A percentile compares a stretch with the other conserved stretches of the same genome.
Evolutionary conservation across 2,797 vertebrate genomes (phyloP).

Genomic region (Chrosomus eos): DNA sequence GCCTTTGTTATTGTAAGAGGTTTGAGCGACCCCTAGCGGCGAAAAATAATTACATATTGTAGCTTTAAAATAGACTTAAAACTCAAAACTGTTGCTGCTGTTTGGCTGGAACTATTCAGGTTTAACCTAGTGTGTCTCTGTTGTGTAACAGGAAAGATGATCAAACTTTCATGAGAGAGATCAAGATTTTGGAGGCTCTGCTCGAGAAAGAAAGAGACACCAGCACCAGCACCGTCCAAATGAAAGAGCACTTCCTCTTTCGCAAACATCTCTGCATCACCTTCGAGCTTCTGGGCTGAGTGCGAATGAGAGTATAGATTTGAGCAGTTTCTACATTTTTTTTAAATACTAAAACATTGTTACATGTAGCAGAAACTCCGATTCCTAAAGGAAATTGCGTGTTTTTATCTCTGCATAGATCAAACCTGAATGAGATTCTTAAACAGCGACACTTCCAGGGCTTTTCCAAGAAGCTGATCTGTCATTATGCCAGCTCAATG

Average conservation of each 20-base stretch:
- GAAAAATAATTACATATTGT: too few species aligned
- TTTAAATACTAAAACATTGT: background rate
- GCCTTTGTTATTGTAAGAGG: too few species aligned
- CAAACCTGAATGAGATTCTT: slow-evolving; percentile 89
- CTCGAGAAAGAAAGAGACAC: slow-evolving; percentile 88
- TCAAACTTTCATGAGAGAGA: slow-evolving; percentile 84
- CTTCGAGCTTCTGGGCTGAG: slow-evolving; percentile 90
- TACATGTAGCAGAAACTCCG: background rate
- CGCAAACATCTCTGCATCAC: slow-evolving; percentile 91
- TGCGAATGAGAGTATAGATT: slow-evolving; percentile 11
- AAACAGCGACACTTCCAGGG: slow-evolving; percentile 92
- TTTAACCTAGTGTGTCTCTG: background rate
- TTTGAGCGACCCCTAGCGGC: too few species aligned
- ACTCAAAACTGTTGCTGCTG: background rate
- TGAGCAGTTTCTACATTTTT: background rate
- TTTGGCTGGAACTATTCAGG: background rate
- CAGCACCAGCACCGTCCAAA: slow-evolving; percentile 87
- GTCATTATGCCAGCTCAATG: slow-evolving; percentile 84
- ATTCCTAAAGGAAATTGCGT: background rate
- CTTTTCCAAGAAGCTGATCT: slow-evolving; percentile 85
- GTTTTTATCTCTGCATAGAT: slow-evolving; percentile 68
- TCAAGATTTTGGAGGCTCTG: slow-evolving; percentile 88
- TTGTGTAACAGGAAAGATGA: background rate
- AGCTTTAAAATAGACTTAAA: background rate
- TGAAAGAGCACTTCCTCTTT: slow-evolving; percentile 94